Percentiles rank a stretch among this genome's conserved stretches.
Evolutionary conservation across 2,113 vertebrate species (phyloP).

Genomic region (Thunnus maccoyii): DNA sequence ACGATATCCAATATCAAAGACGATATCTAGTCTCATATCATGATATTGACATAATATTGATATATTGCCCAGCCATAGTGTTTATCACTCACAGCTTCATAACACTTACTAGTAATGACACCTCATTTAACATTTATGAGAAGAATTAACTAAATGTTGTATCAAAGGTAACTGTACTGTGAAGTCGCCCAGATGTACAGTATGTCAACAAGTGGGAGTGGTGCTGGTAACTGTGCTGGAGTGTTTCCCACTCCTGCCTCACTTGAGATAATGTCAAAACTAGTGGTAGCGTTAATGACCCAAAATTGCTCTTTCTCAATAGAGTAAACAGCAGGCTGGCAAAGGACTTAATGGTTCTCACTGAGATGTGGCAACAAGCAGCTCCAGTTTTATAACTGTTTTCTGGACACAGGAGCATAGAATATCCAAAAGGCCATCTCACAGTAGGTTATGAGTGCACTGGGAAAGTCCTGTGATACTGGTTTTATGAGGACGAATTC

Average conservation of each 20-base stretch:
- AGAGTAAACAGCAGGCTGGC: constrained; percentile 3
- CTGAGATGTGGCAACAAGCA: constrained; percentile 1
- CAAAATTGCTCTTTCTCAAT: constrained; percentile 11
- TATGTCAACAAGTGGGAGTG: neutral
- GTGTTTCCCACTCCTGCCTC: neutral
- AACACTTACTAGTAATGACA: neutral
- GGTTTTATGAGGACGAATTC: neutral
- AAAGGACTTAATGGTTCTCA: constrained; percentile 5
- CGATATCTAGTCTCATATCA: too few relatives aligned
- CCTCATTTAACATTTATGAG: neutral
- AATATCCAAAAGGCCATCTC: neutral
- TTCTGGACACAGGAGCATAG: constrained; percentile 4
- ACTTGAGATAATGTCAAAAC: constrained; percentile 11
- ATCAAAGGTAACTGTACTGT: neutral
- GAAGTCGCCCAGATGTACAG: neutral
- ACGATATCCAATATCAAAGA: too few relatives aligned
- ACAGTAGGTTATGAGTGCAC: neutral
- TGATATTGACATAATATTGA: too few relatives aligned
- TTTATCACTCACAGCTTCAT: neutral
- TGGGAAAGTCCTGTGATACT: constrained; percentile 1
- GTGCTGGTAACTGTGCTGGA: neutral
- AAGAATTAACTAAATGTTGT: neutral
- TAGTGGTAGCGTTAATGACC: neutral
- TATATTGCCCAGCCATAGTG: neutral
- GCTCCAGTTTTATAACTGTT: constrained; percentile 4